Base-by-base conservation (phyloP, 2,113 vertebrate genomes). In the Dromaius novaehollandiae region DNA sequence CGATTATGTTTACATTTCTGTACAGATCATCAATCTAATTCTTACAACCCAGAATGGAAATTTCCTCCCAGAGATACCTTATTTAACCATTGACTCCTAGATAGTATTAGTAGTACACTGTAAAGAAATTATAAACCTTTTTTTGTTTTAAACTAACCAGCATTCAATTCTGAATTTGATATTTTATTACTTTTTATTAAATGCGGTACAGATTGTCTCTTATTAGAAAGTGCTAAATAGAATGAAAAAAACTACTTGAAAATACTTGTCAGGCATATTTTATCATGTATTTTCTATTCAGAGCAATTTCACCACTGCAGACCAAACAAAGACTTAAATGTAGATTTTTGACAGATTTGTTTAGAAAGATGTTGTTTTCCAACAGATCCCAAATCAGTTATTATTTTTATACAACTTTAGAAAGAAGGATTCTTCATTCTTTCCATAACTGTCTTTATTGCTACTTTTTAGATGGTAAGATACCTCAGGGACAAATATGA, bases 31-130 rank as follows among this genome's bases (percentile, higher is more conserved):
- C 95, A 92, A 42, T 93, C 89, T 60, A 68, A 22, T 3, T 44
- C 63, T 91, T 82, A 82, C 88, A 93, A 95, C 87, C 93, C 91
- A 93, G 68, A 93, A 75, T 51, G 79, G 85, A 96, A 97, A 94
- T 69, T 82, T 94, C 75, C 68, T 89, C 82, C 17, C 53, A 61
- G 81, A 84, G 26, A 88, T 73, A 80, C 40, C 84, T 91, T 40
- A 94, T 87, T 96, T 84, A 97, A 84, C 65, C 44, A 73, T 30
- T 63, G 86, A 87, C 51, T 89, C 48, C 30, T 28, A 63, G 34
- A 91, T 50, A 50, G 14, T 80, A 53, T 17, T 11, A 95, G 66
- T 34, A 77, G 50, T 38, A 64, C 17, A 30, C 68, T 90, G 46
- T 24, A 70, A 82, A 92, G 53, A 94, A 3, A 75, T n/a, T 93